phyloP scores from a whole-genome alignment of 2,113 vertebrate genomes.

The Oreotragus oreotragus region DNA sequence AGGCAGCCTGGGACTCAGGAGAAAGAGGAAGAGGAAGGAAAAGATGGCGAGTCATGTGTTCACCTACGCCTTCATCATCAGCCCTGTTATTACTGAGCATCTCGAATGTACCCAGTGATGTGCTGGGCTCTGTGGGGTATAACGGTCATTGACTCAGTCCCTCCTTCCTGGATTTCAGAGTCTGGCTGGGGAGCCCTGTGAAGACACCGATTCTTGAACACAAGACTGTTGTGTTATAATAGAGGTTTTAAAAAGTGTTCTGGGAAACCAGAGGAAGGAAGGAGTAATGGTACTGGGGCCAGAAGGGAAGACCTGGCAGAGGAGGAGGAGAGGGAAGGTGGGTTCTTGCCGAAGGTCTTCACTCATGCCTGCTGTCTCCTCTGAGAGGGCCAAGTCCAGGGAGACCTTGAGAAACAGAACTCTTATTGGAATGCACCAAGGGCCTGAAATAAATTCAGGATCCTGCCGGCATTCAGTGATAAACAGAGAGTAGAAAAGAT shows the following conservation, averaged over 20 bases:
- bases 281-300: not conserved
- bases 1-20: not conserved
- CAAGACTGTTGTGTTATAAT: not conserved
- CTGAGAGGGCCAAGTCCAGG: not conserved
- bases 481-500: not conserved
- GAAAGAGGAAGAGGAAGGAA: not conserved
- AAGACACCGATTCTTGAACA: not conserved
- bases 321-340: not conserved
- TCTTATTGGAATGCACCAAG: not conserved
- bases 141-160: not conserved
- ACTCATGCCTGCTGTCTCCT: not conserved
- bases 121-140: not conserved
- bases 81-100: not conserved
- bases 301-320: not conserved
- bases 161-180: not conserved
- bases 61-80: accelerated
- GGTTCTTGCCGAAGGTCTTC: not conserved
- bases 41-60: not conserved
- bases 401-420: not conserved
- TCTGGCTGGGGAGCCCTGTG: not conserved
- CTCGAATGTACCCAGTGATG: not conserved
- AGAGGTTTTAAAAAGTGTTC: not conserved
- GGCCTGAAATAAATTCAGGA: not conserved
- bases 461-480: not conserved
- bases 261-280: not conserved